Conservation (phyloP, 1,140 invertebrate genomes). For the Aphidius ervi region DNA sequence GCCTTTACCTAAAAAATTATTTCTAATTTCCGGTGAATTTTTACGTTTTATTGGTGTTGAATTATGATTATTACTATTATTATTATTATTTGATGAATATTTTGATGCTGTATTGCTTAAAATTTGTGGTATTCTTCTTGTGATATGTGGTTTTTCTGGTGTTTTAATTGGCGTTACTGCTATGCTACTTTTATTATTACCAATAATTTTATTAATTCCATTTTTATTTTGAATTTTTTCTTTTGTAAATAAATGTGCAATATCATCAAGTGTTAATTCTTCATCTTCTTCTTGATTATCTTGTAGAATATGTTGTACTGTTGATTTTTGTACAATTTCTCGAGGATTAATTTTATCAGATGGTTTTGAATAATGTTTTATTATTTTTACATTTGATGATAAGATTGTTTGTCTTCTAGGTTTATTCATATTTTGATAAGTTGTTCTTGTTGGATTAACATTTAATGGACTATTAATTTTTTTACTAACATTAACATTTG, state of each 20-base stretch:
- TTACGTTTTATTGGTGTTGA: too few relatives aligned
- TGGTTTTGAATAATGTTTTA: background rate
- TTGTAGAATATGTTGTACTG: conserved; percentile 45
- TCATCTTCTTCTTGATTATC: conserved; percentile 43
- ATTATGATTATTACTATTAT: too few relatives aligned
- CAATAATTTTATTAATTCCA: background rate
- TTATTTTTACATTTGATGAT: background rate
- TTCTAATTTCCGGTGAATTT: too few relatives aligned
- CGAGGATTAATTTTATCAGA: conserved; percentile 11
- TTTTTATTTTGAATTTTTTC: conserved; percentile 14
- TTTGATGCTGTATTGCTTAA: too few relatives aligned
- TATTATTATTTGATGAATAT: too few relatives aligned
- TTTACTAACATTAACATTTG: too few relatives aligned
- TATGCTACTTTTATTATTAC: too few relatives aligned
- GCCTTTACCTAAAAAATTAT: too few relatives aligned
- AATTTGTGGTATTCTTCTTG: too few relatives aligned
- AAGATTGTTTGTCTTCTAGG: background rate
- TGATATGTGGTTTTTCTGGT: too few relatives aligned
- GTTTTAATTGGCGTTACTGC: too few relatives aligned
- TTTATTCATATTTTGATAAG: background rate
- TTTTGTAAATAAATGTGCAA: conserved; percentile 35
- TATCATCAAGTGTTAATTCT: conserved; percentile 48
- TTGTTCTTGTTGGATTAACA: background rate
- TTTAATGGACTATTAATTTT: too few relatives aligned
- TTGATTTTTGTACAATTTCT: conserved; percentile 42